Base-by-base conservation (phyloP, 2,797 vertebrate genomes). In the Anguilla obscura region DNA sequence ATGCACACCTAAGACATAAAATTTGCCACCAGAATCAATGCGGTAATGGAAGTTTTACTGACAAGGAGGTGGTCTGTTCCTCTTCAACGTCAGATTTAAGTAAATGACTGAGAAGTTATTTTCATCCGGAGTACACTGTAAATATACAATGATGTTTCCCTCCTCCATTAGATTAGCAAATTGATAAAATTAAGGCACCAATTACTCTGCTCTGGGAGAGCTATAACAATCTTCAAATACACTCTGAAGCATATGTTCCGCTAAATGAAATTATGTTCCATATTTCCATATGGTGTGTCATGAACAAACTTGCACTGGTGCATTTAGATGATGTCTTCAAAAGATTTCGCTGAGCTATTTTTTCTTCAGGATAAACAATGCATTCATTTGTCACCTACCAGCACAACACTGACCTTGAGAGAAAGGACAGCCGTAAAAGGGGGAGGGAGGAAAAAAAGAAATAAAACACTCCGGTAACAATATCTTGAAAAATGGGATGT, bases 41-140 rank as follows among this genome's bases (percentile, higher is more conserved):
- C 89, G 56, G 86, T 93, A 94, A 94, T 93, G 93, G 93, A 93
- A 86, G 91, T 88, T 93, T 91, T 91, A 90, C 91, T 89, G 93
- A 93, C 94, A 94, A 93, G 89, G 91, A 0, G 84, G 93, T 89
- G 93, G 87, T 94, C 95, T 96, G 96, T 90, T 96, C 94, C 90
- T 86, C 86, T 84, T 89, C 90, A 89, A 89, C 93, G 93, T 95
- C 90, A 58, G 92, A 93, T 95, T 93, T 88, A 80, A 86, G 69
- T 71, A 89, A 92, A 92, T 92, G 90, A 91, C 87, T 87, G 89
- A 89, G 91, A 91, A 91, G 88, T 84, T 52, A 6, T 83, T 87
- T 90, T 91, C 74, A 88, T 88, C 71, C 80, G 89, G 85, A 90
- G 69, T 86, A 86, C 92, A 91, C 89, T 90, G 87, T 91, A 93